phyloP scores from a whole-genome alignment of 2,113 vertebrate species.

The Callospermophilus lateralis region DNA sequence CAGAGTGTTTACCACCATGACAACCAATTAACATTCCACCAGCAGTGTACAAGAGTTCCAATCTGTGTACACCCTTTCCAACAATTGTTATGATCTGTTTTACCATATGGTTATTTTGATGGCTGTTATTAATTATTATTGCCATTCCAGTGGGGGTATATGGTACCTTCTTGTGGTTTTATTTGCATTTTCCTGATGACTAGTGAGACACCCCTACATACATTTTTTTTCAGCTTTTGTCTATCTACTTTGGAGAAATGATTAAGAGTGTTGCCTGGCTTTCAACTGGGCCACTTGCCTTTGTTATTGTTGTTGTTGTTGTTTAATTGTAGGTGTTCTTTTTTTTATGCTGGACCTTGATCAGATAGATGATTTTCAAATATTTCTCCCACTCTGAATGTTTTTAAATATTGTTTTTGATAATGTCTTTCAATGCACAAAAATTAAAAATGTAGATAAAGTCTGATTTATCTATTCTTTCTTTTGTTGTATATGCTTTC shows the following conservation, averaged over 20 bases:
- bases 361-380: background rate
- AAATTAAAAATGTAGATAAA: background rate
- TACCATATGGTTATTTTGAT: background rate
- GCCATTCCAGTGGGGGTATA: accelerated
- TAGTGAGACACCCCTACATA: background rate
- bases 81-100: background rate
- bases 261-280: background rate
- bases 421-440: background rate
- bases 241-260: background rate
- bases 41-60: background rate
- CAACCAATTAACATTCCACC: background rate
- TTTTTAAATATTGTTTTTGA: background rate
- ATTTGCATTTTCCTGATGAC: background rate
- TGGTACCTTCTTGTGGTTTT: background rate
- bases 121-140: background rate
- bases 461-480: background rate
- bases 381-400: background rate
- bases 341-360: background rate
- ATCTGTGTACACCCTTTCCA: background rate
- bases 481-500: background rate
- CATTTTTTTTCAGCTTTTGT: background rate
- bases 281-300: background rate
- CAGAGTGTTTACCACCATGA: background rate
- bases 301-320: background rate
- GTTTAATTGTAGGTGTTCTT: background rate